Percentiles rank a stretch among this genome's conserved stretches.
phyloP scores from a whole-genome alignment of 1,140 invertebrate genomes.

The Diabrotica virgifera region DNA sequence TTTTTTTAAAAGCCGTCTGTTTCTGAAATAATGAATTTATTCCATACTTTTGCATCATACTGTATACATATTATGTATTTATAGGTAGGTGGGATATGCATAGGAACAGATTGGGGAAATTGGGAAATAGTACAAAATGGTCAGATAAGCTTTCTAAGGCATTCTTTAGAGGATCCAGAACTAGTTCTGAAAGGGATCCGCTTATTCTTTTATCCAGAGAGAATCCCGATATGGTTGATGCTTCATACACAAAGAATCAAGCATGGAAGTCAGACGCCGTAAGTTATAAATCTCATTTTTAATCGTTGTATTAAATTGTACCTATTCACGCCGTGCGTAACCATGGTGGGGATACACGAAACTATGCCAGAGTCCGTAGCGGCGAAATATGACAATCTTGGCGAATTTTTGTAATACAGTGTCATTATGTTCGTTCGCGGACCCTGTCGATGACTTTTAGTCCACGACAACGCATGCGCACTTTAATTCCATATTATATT shows the following conservation, averaged over 20 bases:
- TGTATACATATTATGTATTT: background rate
- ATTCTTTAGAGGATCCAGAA: slow-evolving; percentile 94
- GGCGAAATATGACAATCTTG: too few relatives aligned
- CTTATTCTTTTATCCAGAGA: slow-evolving; percentile 82
- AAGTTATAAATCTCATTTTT: slow-evolving; percentile 33
- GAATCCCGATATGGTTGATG: slow-evolving; percentile 79
- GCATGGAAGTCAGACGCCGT: slow-evolving; percentile 92
- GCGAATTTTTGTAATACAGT: too few relatives aligned
- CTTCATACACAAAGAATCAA: slow-evolving; percentile 96
- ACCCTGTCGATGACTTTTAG: too few relatives aligned
- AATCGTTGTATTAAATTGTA: background rate
- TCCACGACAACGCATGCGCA: too few relatives aligned
- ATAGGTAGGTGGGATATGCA: slow-evolving; percentile 82
- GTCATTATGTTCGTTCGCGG: too few relatives aligned
- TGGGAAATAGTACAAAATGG: slow-evolving; percentile 70
- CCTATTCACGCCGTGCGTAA: background rate
- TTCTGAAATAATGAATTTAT: too few relatives aligned
- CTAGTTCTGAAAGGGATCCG: slow-evolving; percentile 84
- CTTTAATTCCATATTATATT: background rate
- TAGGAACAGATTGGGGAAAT: slow-evolving; percentile 66
- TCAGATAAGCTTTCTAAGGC: slow-evolving; percentile 69
- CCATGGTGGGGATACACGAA: too few relatives aligned
- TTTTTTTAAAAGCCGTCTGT: too few relatives aligned
- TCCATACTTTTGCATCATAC: too few relatives aligned
- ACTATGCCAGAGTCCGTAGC: too few relatives aligned